phyloP scores from a whole-genome alignment of 2,888 invertebrate genomes.

The Melinaea marsaeus region DNA sequence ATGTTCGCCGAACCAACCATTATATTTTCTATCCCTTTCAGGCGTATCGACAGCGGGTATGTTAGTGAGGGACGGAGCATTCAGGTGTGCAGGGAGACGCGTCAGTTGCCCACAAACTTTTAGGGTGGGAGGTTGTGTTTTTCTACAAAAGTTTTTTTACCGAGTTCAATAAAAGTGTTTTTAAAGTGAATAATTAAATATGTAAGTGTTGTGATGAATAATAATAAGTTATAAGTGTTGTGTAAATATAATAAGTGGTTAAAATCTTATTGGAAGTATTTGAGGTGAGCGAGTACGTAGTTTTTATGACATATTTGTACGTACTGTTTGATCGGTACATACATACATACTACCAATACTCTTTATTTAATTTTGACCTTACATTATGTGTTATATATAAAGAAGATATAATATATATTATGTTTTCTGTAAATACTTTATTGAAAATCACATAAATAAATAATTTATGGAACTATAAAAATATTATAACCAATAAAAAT shows the following conservation, averaged over 20 bases:
- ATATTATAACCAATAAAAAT: no score
- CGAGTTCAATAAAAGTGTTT: conserved; percentile 21
- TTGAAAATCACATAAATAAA: no score
- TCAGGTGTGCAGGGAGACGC: conserved; percentile 39
- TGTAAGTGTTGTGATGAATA: conserved; percentile 15
- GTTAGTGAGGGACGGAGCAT: conserved; percentile 37
- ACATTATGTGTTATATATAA: no score
- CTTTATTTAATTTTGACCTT: no score
- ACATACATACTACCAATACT: no score
- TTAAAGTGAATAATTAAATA: conserved; percentile 13
- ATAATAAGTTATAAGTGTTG: conserved; percentile 15
- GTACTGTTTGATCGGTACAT: not conserved
- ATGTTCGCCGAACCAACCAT: conserved; percentile 21
- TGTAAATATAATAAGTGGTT: conserved; percentile 9
- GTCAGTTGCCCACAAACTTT: conserved; percentile 47
- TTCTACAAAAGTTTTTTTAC: conserved; percentile 18
- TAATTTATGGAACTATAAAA: no score
- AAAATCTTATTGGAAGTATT: conserved; percentile 18
- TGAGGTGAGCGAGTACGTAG: conserved; percentile 22
- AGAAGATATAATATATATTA: no score
- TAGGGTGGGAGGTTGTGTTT: conserved; percentile 33
- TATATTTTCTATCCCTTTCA: conserved; percentile 28
- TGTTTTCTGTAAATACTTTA: no score
- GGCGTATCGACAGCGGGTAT: not conserved
- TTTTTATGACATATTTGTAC: conserved; percentile 13